Percentiles rank a stretch among this genome's conserved stretches.
These are phyloP conservation scores for Oncorhynchus mykiss DNA, from an alignment of 2,113 vertebrate species.

Conservation along the genomic window DNA sequence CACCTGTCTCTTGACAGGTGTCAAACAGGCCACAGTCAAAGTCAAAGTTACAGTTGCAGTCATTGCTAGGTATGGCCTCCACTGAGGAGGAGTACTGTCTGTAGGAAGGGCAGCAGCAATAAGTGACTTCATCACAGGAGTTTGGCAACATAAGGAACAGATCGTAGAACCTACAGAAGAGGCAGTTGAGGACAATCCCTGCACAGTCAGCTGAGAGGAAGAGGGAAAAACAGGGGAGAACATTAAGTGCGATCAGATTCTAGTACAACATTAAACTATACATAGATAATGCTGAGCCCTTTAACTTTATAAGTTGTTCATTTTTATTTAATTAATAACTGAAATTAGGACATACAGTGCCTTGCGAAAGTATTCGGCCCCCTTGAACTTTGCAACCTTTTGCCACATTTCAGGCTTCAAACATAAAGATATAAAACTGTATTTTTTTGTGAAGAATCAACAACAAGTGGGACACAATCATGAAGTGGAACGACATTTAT, in stretches of 20 bases:
- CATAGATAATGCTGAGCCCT: too few relatives aligned
- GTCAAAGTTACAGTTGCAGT: slow-evolving; percentile 53
- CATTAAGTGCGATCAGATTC: neutral
- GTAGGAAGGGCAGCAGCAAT: slow-evolving; percentile 64
- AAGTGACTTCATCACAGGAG: slow-evolving; percentile 52
- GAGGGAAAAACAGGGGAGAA: slow-evolving; percentile 17
- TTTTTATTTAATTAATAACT: too few relatives aligned
- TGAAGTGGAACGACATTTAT: too few relatives aligned
- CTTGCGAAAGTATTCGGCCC: too few relatives aligned
- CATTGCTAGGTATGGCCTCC: slow-evolving; percentile 39
- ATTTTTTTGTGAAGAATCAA: too few relatives aligned
- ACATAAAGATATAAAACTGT: too few relatives aligned
- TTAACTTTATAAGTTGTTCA: neutral
- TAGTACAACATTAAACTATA: too few relatives aligned
- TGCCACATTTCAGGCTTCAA: too few relatives aligned
- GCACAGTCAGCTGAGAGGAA: slow-evolving; percentile 72
- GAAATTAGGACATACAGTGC: too few relatives aligned
- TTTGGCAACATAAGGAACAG: slow-evolving; percentile 65
- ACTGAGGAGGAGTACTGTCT: slow-evolving; percentile 47
- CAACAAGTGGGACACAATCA: too few relatives aligned
- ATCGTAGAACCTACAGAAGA: slow-evolving; percentile 76
- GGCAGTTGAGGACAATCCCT: slow-evolving; percentile 70
- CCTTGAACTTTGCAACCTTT: too few relatives aligned
- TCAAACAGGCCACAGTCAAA: slow-evolving; percentile 64
- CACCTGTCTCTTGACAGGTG: slow-evolving; percentile 68